A percentile compares a stretch with the other conserved stretches of the same genome.
Conservation (phyloP, 2,888 invertebrate genomes). For the Lasioglossum vierecki region DNA sequence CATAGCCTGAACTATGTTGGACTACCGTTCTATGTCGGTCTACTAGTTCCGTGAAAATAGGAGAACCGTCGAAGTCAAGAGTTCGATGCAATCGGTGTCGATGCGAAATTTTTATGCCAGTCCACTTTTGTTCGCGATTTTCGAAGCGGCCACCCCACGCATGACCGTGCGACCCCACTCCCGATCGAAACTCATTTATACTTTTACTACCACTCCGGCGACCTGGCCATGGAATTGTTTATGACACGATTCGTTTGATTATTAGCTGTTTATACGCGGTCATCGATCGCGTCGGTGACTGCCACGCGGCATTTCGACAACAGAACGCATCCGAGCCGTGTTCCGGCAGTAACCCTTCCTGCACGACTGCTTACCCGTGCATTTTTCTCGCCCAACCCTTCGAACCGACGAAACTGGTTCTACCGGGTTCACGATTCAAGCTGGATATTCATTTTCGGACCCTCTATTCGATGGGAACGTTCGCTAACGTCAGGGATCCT, state of each 20-base stretch:
- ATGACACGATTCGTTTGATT: constrained; percentile 82
- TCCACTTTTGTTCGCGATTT: constrained; percentile 69
- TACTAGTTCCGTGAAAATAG: background rate
- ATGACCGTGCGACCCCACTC: constrained; percentile 67
- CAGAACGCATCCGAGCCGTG: constrained; percentile 57
- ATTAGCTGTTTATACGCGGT: constrained; percentile 82
- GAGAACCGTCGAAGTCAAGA: background rate
- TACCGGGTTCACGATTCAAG: constrained; percentile 37
- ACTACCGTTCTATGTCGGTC: background rate
- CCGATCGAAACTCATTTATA: constrained; percentile 80
- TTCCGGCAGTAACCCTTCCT: constrained; percentile 65
- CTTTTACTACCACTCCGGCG: constrained; percentile 77
- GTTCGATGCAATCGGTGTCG: constrained; percentile 25
- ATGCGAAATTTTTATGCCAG: constrained; percentile 66
- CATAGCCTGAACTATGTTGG: background rate
- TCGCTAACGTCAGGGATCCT: constrained; percentile 32
- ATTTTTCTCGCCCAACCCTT: constrained; percentile 32
- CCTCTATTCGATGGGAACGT: constrained; percentile 57
- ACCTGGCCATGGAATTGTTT: constrained; percentile 76
- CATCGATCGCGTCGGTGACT: constrained; percentile 78
- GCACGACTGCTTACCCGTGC: constrained; percentile 42
- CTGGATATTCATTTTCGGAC: constrained; percentile 49
- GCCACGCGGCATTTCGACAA: constrained; percentile 70
- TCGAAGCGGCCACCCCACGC: constrained; percentile 71
- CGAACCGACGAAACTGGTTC: constrained; percentile 63